These are phyloP conservation scores for Avahi laniger DNA, from an alignment of 2,797 vertebrate species.

Conservation along the genomic window DNA sequence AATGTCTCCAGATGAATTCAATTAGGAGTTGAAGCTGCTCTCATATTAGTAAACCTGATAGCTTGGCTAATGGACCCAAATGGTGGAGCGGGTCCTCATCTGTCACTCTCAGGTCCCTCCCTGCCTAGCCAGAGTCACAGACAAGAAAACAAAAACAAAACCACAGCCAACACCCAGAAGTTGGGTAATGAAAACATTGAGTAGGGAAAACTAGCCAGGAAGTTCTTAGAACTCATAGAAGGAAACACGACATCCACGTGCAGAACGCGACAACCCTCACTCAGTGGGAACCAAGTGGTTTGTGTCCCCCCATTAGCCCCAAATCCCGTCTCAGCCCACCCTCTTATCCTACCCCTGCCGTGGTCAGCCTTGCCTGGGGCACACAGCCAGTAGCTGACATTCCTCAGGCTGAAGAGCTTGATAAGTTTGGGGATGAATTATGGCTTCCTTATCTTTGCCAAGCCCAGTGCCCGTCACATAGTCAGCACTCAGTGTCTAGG, in stretches of 20 bases:
- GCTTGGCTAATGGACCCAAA: constrained; percentile 73
- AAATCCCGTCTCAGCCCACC: background rate
- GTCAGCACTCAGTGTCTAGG: background rate
- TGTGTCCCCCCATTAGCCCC: background rate
- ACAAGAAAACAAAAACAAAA: constrained; percentile 45
- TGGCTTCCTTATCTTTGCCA: constrained; percentile 22
- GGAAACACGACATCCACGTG: fast-evolving
- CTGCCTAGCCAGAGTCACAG: constrained; percentile 20
- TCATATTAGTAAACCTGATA: constrained; percentile 61
- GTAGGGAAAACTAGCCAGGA: background rate
- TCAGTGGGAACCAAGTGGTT: background rate
- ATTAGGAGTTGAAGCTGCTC: constrained; percentile 67
- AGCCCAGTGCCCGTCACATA: background rate
- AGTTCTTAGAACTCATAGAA: background rate
- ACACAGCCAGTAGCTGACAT: background rate
- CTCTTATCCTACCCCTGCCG: background rate
- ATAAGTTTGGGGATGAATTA: background rate
- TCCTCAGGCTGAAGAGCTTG: constrained; percentile 31
- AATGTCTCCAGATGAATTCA: constrained; percentile 75
- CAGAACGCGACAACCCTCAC: background rate
- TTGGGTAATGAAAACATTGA: fast-evolving
- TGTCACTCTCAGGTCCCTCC: constrained; percentile 47
- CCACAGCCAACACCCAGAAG: background rate
- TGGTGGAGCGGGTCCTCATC: constrained; percentile 61
- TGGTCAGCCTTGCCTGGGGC: background rate